Conservation (phyloP, 2,113 vertebrate genomes). For the Ictalurus furcatus region DNA sequence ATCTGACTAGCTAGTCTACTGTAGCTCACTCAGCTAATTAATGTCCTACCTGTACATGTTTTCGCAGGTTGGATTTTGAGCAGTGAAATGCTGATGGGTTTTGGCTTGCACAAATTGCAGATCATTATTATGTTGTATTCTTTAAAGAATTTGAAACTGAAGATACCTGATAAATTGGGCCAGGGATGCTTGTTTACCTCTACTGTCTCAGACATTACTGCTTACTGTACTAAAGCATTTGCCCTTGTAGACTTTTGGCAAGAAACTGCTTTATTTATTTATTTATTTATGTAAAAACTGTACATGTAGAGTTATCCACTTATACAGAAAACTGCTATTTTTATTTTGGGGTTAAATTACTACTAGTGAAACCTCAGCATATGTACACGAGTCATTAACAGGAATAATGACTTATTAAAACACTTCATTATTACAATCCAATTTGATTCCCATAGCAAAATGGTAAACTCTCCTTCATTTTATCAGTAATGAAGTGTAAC, state of each 20-base stretch:
- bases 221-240: background rate
- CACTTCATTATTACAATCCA: background rate
- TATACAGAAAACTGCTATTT: background rate
- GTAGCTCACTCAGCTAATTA: background rate
- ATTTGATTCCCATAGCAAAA: background rate
- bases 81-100: background rate
- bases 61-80: background rate
- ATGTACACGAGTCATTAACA: constrained; percentile 2
- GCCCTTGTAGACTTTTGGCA: background rate
- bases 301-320: background rate
- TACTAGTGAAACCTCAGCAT: background rate
- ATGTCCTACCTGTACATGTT: background rate
- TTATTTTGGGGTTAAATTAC: background rate
- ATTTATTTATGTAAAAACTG: background rate
- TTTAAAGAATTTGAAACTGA: background rate
- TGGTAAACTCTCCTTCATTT: background rate
- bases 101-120: background rate
- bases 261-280: background rate
- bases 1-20: background rate
- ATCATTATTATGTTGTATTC: background rate
- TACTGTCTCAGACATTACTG: background rate
- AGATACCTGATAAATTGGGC: background rate
- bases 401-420: constrained; percentile 3
- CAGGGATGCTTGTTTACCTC: background rate
- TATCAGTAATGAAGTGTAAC: background rate